Conservation (phyloP, 2,113 vertebrate species). For the Candoia aspera region DNA sequence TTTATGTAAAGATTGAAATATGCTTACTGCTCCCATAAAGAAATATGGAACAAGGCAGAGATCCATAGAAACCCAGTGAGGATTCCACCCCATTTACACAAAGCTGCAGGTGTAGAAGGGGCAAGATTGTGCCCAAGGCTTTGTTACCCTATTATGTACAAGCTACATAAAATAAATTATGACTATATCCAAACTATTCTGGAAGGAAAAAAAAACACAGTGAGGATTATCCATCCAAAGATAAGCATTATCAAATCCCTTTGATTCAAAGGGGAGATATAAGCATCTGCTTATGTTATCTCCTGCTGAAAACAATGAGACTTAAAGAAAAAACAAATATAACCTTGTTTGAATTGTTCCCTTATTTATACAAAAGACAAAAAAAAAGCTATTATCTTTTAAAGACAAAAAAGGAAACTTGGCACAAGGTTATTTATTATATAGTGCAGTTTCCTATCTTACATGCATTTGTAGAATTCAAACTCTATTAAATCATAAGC, state of each 20-base stretch:
- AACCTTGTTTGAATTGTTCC: neutral
- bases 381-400: constrained; percentile 12
- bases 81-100: neutral
- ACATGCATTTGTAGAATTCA: neutral
- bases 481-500: neutral
- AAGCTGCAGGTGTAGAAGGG: neutral
- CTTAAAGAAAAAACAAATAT: neutral
- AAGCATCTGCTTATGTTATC: neutral
- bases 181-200: neutral
- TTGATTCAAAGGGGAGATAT: neutral
- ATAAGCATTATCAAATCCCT: neutral
- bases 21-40: neutral
- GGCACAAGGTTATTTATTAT: neutral
- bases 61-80: neutral
- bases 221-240: constrained; percentile 11
- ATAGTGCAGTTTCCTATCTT: neutral
- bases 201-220: neutral
- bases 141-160: neutral
- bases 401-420: constrained; percentile 30
- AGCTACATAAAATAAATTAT: neutral
- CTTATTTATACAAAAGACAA: constrained; percentile 7
- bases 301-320: neutral
- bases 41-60: neutral
- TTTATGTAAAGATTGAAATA: neutral
- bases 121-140: neutral